Evolutionary conservation across 2,113 vertebrate species (phyloP).

Genomic region (Rhinolophus ferrumequinum): DNA sequence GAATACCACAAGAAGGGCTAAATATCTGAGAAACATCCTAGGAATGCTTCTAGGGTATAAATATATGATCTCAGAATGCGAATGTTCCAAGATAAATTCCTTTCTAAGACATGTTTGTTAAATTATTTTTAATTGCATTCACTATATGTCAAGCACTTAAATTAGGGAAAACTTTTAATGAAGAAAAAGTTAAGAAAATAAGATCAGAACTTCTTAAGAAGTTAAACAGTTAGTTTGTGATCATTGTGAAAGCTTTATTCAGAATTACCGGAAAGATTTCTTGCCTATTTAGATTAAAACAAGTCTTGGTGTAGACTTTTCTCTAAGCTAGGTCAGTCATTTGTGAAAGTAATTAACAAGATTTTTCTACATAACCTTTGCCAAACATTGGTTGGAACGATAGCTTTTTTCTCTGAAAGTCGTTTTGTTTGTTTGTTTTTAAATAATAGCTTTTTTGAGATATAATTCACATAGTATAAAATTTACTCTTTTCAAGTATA

Average conservation of each 20-base stretch:
- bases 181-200: constrained; percentile 42
- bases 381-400: constrained; percentile 13
- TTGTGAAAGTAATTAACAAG: constrained; percentile 47
- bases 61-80: constrained; percentile 37
- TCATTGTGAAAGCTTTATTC: constrained; percentile 34
- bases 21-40: background rate
- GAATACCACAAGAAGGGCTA: constrained; percentile 30
- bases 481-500: background rate
- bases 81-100: constrained; percentile 38
- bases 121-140: constrained; percentile 57
- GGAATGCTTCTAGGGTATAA: constrained; percentile 11
- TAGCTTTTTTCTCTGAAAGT: constrained; percentile 14
- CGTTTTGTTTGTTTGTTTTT: background rate
- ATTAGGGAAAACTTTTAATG: constrained; percentile 29
- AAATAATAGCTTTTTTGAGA: constrained; percentile 4
- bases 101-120: constrained; percentile 43
- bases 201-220: constrained; percentile 1
- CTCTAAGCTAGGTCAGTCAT: background rate
- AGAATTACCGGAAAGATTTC: constrained; percentile 52
- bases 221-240: constrained; percentile 17
- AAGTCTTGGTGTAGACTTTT: constrained; percentile 3
- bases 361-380: constrained; percentile 44
- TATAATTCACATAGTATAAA: constrained; percentile 10
- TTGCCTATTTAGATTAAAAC: constrained; percentile 25
- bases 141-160: constrained; percentile 28